Evolutionary conservation across 2,888 invertebrate genomes (phyloP).

Genomic region (Suillia variegata): DNA sequence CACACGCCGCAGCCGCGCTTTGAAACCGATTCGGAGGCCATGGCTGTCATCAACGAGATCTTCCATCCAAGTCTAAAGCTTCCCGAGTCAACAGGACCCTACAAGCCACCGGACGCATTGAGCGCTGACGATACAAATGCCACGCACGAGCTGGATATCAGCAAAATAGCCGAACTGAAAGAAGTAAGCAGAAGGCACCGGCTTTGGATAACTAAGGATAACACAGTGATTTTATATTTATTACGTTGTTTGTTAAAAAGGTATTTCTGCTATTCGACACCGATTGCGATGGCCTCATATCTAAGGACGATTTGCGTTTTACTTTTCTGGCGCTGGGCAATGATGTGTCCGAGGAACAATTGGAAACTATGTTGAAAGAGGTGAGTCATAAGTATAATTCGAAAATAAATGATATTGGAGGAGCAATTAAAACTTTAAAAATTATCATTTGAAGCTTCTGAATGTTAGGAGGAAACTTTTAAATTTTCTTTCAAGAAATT

Average conservation of each 20-base stretch:
- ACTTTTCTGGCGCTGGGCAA: conserved; percentile 69
- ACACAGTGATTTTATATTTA: too few relatives aligned
- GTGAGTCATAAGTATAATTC: conserved; percentile 53
- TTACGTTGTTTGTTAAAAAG: conserved; percentile 48
- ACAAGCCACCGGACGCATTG: conserved; percentile 53
- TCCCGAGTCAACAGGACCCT: conserved; percentile 53
- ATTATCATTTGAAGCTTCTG: too few relatives aligned
- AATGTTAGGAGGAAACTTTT: too few relatives aligned
- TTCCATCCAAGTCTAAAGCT: conserved; percentile 58
- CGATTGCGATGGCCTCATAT: conserved; percentile 70
- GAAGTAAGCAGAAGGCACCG: conserved; percentile 62
- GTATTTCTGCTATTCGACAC: conserved; percentile 71
- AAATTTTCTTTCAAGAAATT: too few relatives aligned
- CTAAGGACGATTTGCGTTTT: conserved; percentile 68
- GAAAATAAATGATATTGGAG: background rate
- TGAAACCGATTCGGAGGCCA: conserved; percentile 51
- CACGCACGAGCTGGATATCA: conserved; percentile 66
- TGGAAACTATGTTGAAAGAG: conserved; percentile 69
- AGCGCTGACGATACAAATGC: conserved; percentile 61
- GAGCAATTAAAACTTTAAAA: background rate
- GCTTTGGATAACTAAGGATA: background rate
- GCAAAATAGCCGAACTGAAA: conserved; percentile 69
- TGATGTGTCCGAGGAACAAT: conserved; percentile 65
- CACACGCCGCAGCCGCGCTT: conserved; percentile 38
- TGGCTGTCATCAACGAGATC: conserved; percentile 59